Evolutionary conservation across 53 echinoderm and acorn worm species (phyloP), one percentile per base, ranked within the genome.

Genomic region (Antedon mediterranea): DNA sequence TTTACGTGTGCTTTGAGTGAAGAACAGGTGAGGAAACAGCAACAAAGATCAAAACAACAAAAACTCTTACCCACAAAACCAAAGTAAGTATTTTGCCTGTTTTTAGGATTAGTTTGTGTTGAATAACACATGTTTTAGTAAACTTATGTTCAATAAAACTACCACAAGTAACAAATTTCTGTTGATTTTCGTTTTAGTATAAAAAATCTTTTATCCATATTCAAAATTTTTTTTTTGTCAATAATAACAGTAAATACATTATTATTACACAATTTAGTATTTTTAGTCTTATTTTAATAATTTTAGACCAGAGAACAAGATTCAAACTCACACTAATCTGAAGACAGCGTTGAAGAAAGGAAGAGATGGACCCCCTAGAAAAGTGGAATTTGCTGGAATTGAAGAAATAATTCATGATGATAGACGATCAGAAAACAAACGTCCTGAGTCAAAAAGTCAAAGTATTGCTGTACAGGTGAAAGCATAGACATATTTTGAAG

Each of bases 401-500:
- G 57, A 57, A 57, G 57, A 57, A 57, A 57, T 57, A 18, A 57
- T 57, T 57, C 57, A 57, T 57, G 57, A 57, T 15, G 86, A 43
- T 57, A 18, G 72, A 37, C 75, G 78, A 79, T 85, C 77, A 79
- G 83, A 43, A 23, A 83, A 83, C 27, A 78, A 73, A 71, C 79
- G 74, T 30, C 18, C 72, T 0, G 83, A 82, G 30, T 81, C 82
- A 42, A 89, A 84, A 88, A 92, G 76, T 15, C 88, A 90, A 31
- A 98, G 86, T 71, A 85, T 92, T 32, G 98, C 89, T 72, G 88
- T 92, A 28, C 98, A 98, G 92, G 98, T 98, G 37, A 76, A 80
- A 11, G 4, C 37, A 37, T 37, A 6, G 11, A 37, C n/a, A n/a
- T n/a, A n/a, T n/a, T n/a, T n/a, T n/a, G n/a, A n/a, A n/a, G n/a